Percentiles rank a stretch among this genome's conserved stretches.
Conservation (phyloP, 2,113 vertebrate genomes). For the Larimichthys polyactis region DNA sequence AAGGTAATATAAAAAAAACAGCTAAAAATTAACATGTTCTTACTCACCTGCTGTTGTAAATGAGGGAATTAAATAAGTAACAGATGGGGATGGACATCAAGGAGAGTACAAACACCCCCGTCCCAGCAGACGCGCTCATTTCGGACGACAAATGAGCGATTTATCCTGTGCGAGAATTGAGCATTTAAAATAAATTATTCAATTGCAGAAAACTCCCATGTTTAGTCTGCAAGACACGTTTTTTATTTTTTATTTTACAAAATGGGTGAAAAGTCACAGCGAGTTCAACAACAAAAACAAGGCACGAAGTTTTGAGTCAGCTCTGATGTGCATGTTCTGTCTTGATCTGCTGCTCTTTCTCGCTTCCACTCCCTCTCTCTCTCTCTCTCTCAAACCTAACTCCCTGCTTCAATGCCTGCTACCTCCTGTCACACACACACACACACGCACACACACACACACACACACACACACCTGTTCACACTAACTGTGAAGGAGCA, state of each 20-base stretch:
- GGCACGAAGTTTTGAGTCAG: not conserved
- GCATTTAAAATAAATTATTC: not conserved
- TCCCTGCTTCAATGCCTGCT: not conserved
- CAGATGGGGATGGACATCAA: slow-evolving; percentile 91
- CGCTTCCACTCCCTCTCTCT: not conserved
- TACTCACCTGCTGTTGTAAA: slow-evolving; percentile 86
- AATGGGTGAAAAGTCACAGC: not conserved
- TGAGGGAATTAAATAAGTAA: slow-evolving; percentile 88
- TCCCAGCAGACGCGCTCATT: slow-evolving; percentile 91
- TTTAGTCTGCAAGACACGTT: slow-evolving; percentile 5
- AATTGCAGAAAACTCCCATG: not conserved
- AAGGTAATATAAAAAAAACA: not conserved
- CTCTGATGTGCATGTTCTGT: not conserved
- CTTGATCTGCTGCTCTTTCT: slow-evolving; percentile 15
- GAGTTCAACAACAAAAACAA: not conserved
- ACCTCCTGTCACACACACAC: not conserved
- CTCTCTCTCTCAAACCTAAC: not conserved
- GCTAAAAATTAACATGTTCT: not conserved
- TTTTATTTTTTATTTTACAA: not conserved
- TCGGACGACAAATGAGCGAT: not conserved
- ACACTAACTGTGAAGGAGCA: not conserved
- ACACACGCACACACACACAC: not conserved
- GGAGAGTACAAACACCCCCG: slow-evolving; percentile 91
- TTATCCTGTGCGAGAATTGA: not conserved
- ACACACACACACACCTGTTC: not conserved